These are phyloP conservation scores for Seira ritae DNA, from an alignment of 2,888 invertebrate species.

Conservation along the genomic window DNA sequence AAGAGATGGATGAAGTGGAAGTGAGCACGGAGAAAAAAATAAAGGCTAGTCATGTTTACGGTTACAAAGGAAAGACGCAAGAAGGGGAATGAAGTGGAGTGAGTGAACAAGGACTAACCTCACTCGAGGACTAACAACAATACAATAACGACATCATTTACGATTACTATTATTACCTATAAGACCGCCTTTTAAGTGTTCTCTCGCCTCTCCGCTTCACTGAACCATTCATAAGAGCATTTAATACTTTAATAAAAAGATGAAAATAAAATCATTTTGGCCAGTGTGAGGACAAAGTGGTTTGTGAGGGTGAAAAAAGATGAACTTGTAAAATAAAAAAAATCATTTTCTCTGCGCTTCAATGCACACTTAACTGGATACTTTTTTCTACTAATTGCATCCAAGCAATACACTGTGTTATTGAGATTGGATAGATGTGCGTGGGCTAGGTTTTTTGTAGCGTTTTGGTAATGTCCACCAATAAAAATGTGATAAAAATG, in stretches of 20 bases:
- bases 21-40: too few species aligned
- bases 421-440: not conserved
- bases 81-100: not conserved
- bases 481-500: not conserved
- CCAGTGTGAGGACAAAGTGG: not conserved
- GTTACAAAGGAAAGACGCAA: not conserved
- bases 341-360: not conserved
- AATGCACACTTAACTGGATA: not conserved
- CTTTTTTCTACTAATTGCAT: not conserved
- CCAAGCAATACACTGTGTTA: not conserved
- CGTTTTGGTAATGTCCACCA: not conserved
- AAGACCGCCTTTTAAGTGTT: constrained; percentile 44
- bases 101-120: too few species aligned
- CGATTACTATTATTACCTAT: constrained; percentile 42
- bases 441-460: not conserved
- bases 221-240: constrained; percentile 44
- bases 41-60: not conserved
- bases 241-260: not conserved
- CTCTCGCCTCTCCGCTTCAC: constrained; percentile 38
- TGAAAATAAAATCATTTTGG: not conserved
- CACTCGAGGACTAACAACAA: not conserved
- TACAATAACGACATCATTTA: constrained; percentile 8
- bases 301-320: not conserved
- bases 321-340: not conserved
- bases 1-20: not conserved